phyloP scores from a whole-genome alignment of 2,888 invertebrate species.

The Limenitis camilla region DNA sequence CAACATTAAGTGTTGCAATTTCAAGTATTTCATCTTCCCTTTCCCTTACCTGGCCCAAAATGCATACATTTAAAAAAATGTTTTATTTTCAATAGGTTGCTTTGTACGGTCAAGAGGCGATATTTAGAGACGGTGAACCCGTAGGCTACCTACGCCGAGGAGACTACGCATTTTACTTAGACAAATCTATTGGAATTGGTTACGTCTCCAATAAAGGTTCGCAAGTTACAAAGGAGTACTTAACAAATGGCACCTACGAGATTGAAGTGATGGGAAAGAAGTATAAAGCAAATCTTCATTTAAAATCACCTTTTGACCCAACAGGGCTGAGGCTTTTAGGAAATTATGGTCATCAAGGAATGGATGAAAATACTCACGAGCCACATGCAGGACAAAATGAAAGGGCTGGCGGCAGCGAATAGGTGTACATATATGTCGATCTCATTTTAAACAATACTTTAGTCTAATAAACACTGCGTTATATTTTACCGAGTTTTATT shows the following conservation, averaged over 20 bases:
- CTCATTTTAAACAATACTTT: constrained; percentile 33
- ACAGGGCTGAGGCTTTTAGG: constrained; percentile 83
- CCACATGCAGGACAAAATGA: constrained; percentile 66
- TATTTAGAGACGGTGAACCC: constrained; percentile 83
- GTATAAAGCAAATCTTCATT: constrained; percentile 80
- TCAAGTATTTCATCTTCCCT: too few species aligned
- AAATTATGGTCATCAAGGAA: constrained; percentile 68
- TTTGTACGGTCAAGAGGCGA: constrained; percentile 89
- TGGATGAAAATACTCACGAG: constrained; percentile 61
- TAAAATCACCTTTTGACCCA: constrained; percentile 89
- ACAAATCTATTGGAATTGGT: constrained; percentile 74
- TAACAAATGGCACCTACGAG: constrained; percentile 82
- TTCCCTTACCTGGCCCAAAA: neutral
- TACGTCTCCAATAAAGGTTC: constrained; percentile 76
- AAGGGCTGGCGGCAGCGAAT: constrained; percentile 66
- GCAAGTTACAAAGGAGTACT: constrained; percentile 77
- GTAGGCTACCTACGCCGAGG: constrained; percentile 88
- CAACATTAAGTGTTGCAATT: too few species aligned
- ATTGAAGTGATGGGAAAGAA: constrained; percentile 86
- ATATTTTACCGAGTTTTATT: neutral
- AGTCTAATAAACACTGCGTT: neutral
- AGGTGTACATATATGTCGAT: constrained; percentile 32
- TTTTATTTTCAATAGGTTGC: constrained; percentile 67
- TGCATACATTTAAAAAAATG: neutral
- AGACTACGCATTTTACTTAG: constrained; percentile 79